phyloP scores from a whole-genome alignment of 2,797 vertebrate genomes.

The Gouania willdenowi region DNA sequence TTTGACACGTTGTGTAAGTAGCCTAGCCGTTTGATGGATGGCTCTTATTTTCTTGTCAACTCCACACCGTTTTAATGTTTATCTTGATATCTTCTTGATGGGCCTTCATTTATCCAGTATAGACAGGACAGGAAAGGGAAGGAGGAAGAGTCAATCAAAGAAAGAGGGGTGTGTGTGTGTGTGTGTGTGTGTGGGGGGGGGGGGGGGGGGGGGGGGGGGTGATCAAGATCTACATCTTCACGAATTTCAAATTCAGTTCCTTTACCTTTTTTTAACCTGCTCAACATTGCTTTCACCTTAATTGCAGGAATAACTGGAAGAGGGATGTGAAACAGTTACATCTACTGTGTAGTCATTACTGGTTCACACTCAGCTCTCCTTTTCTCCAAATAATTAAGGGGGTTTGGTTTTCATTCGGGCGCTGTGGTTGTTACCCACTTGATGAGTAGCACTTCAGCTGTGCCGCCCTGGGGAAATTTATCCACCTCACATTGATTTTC shows the following conservation, averaged over 20 bases:
- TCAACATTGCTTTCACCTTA: constrained; percentile 2
- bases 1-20: constrained; percentile 69
- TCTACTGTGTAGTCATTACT: constrained; percentile 14
- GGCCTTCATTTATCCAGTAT: constrained; percentile 60
- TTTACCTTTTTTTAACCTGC: constrained; percentile 18
- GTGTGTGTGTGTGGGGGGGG: constrained; percentile 1
- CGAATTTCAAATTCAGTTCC: not conserved
- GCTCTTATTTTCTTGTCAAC: constrained; percentile 79
- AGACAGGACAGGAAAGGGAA: constrained; percentile 27
- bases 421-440: constrained; percentile 42
- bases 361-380: constrained; percentile 12
- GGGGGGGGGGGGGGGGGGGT: not conserved
- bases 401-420: constrained; percentile 20
- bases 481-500: constrained; percentile 41
- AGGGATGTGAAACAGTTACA: not conserved
- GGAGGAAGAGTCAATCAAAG: constrained; percentile 17
- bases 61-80: constrained; percentile 69
- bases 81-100: constrained; percentile 74
- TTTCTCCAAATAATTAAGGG: constrained; percentile 24
- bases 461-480: constrained; percentile 50
- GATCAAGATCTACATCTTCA: not conserved
- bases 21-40: constrained; percentile 69
- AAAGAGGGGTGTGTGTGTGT: not conserved
- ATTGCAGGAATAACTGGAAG: not conserved
- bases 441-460: constrained; percentile 34